Evolutionary conservation across 2,113 vertebrate genomes (phyloP), one percentile per base, ranked within the genome.

Genomic region (Chionomys nivalis): DNA sequence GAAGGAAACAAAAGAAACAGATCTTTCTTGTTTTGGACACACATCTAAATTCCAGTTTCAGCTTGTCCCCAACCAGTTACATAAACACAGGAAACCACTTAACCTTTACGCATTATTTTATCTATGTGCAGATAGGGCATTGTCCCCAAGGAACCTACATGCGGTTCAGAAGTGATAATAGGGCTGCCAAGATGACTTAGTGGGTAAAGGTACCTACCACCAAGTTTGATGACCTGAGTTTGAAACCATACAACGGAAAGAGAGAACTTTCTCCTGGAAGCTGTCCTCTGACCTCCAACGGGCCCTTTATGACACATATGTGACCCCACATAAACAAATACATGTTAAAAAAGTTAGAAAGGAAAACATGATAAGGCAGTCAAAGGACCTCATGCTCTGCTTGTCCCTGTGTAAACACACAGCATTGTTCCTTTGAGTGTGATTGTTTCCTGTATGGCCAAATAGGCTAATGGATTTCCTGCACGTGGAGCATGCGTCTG

Each of bases 401-500:
- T 85, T 96, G 90, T 95, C 77, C 70, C 61, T 94, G 86, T 96
- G 77, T 63, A 97, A 97, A 90, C 72, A 97, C 72, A 88, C 11
- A 8, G 58, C 65, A 85, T 89, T 97, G 94, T 96, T 94, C 90
- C 87, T 68, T 77, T 77, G 44, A 97, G 66, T 66, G 61, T 11
- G 26, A 98, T 96, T 97, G 93, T 82, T 97, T 98, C 97, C 95
- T 98, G 89, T 96, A 96, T 96, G 94, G 36, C 82, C 81, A 82
- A 92, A 95, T 90, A 73, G 83, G 82, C 89, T 95, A 95, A 86
- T 91, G 91, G 77, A 93, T 89, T 97, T 98, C 95, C 94, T 95
- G 95, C 3, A 63, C 12, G 7, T 47, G 85, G 24, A 77, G 16
- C 28, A 0, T n/a, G 31, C 31, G 19, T 94, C 81, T 96, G 33